Evolutionary conservation across 1,140 invertebrate species (phyloP).

Genomic region (Ostrea denselamellosa): DNA sequence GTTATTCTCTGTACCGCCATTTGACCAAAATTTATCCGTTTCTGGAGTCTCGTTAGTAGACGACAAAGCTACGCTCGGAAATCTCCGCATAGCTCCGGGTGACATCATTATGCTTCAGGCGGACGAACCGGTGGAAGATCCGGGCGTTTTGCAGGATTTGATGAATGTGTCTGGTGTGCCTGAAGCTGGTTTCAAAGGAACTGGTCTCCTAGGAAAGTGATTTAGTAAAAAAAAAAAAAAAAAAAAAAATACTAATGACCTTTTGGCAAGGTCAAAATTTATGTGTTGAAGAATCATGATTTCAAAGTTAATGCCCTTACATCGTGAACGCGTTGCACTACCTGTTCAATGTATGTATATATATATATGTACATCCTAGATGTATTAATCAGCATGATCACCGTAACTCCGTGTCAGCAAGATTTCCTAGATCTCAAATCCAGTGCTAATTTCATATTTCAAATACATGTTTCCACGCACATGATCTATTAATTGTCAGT

Average conservation of each 20-base stretch:
- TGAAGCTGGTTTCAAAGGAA: slow-evolving; percentile 76
- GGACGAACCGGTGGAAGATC: slow-evolving; percentile 68
- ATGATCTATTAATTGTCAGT: no score
- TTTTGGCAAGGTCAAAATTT: no score
- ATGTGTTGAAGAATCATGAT: neutral
- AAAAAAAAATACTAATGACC: no score
- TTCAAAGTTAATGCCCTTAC: neutral
- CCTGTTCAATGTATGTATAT: neutral
- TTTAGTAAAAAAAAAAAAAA: no score
- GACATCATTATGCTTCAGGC: slow-evolving; percentile 78
- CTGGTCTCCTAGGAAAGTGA: slow-evolving; percentile 65
- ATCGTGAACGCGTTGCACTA: neutral
- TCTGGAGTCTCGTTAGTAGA: slow-evolving; percentile 76
- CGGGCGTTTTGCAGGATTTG: slow-evolving; percentile 62
- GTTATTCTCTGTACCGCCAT: slow-evolving; percentile 80
- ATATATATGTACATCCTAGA: neutral
- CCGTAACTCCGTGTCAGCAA: neutral
- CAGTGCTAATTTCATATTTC: no score
- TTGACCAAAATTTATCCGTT: slow-evolving; percentile 80
- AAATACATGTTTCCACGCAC: no score
- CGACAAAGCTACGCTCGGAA: slow-evolving; percentile 76
- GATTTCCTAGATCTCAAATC: neutral
- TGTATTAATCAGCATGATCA: neutral
- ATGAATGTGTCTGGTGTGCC: slow-evolving; percentile 62
- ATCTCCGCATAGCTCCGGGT: slow-evolving; percentile 78